Evolutionary conservation across 2,888 invertebrate genomes (phyloP), one percentile per base, ranked within the genome.

Genomic region (Heteromurus nitidus): DNA sequence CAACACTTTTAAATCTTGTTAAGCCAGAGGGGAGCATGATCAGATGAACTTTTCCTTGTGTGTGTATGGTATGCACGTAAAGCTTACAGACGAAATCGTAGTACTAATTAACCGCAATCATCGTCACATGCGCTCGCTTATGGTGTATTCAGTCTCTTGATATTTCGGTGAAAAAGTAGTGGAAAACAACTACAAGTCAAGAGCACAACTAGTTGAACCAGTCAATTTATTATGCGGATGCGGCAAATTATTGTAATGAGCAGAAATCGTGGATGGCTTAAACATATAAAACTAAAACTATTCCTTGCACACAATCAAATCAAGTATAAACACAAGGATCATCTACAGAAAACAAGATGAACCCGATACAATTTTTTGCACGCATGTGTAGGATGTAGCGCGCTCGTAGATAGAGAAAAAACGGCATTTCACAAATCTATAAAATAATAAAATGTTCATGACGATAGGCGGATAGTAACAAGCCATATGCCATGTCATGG

Each of bases 161-260:
- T n/a, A n/a, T 67, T 28, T 26, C 16, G 47, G n/a, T 3, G 47
- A 42, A 67, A n/a, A 67, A 67, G 7, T 7, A 20, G 24, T 26
- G 11, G 42, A 42, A 67, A 31, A 65, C 20, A 65, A 44, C 64
- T 42, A 65, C 44, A 44, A 65, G 44, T 42, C 36, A 30, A 53
- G 30, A 69, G 44, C 28, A 55, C 44, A 72, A 64, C 73, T 64
- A 73, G 73, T 73, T 73, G 50, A 30, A 24, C 73, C 22, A 73
- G 62, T 64, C 73, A 73, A 62, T 73, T 73, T 73, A 64, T 64
- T 73, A 73, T 64, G 53, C 73, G 73, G 73, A 73, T 73, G 64
- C 53, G 47, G 47, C 22, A 72, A 62, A 72, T 70, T 58, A 72
- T 72, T 72, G 72, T 47, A 72, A 72, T 72, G 72, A 72, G 72